Base-by-base conservation (phyloP, 1,140 invertebrate species). In the Chironomus striatipennis region DNA sequence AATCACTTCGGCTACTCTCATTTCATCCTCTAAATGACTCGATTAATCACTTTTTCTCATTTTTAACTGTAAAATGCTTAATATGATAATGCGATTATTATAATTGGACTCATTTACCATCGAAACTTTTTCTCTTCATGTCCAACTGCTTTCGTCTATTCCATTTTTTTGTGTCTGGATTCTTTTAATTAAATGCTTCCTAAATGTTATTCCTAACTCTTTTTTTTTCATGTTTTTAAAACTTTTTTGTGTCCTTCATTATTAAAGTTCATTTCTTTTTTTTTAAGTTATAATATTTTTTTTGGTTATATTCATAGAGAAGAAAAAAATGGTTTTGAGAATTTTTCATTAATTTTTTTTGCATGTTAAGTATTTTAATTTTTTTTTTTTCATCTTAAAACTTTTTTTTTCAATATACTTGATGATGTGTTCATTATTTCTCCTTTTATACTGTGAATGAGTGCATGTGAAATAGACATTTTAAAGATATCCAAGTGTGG, bases 401-500 rank as follows among this genome's bases (percentile, higher is more conserved):
- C 24, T 34, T 34, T 34, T 34, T 34, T 34, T 34, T 34, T 34
- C 24, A 34, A 34, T 34, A 2, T 34, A 34, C 24, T 34, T 34
- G 24, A 34, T 34, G 24, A 34, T 34, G 24, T 34, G 24, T 57
- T 57, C 47, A 57, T 57, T n/a, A 10, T 5, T 57, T 57, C n/a
- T 57, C 15, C 43, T 10, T 47, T 47, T 47, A 15, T 57, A 12
- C 9, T 47, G 12, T 57, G 47, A 34, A 34, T 34, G 24, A 34
- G 24, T 57, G 24, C 47, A 15, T 15, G 12, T 57, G 47, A 57
- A 84, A 57, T 57, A 57, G 47, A 70, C 65, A 70, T 70, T 70
- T 90, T 92, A 94, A 86, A 94, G 90, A 82, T 94, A 94, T 83
- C 92, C 93, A 82, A 94, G 87, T 76, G 92, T 94, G 79, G 92